Conservation (phyloP, 2,888 invertebrate species). For the Liposcelis brunnea region DNA sequence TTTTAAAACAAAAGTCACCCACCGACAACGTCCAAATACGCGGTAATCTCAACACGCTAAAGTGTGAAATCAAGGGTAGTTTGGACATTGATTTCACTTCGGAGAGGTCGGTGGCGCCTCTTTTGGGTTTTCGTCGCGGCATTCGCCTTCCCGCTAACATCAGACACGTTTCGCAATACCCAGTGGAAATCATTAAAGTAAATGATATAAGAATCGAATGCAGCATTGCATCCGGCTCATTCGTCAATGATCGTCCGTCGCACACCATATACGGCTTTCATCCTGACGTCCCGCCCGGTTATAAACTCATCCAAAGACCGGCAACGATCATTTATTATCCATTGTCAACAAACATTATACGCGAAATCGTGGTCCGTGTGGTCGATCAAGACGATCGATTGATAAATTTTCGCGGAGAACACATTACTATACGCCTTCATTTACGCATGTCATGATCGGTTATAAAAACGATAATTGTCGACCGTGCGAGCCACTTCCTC, state of each 20-base stretch:
- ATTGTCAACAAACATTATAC: constrained; percentile 14
- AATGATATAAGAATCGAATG: constrained; percentile 20
- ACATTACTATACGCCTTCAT: constrained; percentile 20
- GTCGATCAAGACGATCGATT: constrained; percentile 21
- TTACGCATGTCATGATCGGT: constrained; percentile 10
- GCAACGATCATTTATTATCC: constrained; percentile 22
- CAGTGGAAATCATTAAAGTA: constrained; percentile 21
- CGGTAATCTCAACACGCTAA: constrained; percentile 20
- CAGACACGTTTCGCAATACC: constrained; percentile 19
- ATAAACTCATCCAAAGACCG: constrained; percentile 23
- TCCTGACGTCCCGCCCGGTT: constrained; percentile 20
- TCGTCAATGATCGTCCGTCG: constrained; percentile 16
- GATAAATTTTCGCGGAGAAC: constrained; percentile 22
- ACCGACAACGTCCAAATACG: neutral
- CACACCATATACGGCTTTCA: constrained; percentile 11
- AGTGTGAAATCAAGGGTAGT: constrained; percentile 16
- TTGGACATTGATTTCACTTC: constrained; percentile 14
- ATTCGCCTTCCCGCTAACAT: constrained; percentile 11
- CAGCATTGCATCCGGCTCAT: constrained; percentile 20
- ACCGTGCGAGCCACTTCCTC: too few species aligned
- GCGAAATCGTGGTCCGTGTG: constrained; percentile 19
- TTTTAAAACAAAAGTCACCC: too few species aligned
- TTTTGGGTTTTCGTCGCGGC: constrained; percentile 18
- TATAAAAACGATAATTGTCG: too few species aligned
- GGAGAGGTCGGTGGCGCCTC: constrained; percentile 15